Percentiles rank a stretch among this genome's conserved stretches.
Conservation (phyloP, 1,140 invertebrate genomes). For the Eubasilissa regina region DNA sequence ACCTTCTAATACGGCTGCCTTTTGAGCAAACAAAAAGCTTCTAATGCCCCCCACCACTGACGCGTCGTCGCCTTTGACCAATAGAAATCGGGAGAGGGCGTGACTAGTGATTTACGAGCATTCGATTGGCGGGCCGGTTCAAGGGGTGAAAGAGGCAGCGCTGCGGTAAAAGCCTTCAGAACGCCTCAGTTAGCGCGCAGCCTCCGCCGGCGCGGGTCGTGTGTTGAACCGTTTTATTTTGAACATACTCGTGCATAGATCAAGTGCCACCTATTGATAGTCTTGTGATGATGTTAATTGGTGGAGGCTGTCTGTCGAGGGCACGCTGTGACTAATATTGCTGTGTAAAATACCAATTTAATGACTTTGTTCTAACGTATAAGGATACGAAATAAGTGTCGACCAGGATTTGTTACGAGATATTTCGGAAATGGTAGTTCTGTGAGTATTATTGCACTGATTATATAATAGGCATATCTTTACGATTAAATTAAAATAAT, state of each 20-base stretch:
- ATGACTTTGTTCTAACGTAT: background rate
- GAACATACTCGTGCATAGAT: too few species aligned
- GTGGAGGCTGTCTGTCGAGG: too few species aligned
- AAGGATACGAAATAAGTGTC: conserved; percentile 36
- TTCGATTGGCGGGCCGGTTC: background rate
- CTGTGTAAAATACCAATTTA: background rate
- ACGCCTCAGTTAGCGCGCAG: conserved; percentile 1
- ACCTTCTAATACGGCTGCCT: conserved; percentile 23
- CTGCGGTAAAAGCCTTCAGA: conserved; percentile 7
- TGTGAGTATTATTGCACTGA: conserved; percentile 48
- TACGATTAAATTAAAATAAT: too few species aligned
- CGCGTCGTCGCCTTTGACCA: background rate
- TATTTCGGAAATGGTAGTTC: conserved; percentile 55
- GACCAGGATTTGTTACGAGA: conserved; percentile 24
- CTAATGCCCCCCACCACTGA: conserved; percentile 31
- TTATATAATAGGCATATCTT: too few species aligned
- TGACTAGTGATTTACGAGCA: background rate
- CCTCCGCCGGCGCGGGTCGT: background rate
- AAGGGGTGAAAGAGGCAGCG: conserved; percentile 23
- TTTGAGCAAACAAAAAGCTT: conserved; percentile 22
- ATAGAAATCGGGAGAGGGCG: background rate
- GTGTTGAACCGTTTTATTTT: too few species aligned
- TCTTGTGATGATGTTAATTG: background rate
- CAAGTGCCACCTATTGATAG: background rate
- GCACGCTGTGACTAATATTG: background rate